These are phyloP conservation scores for Saturnia pavonia DNA, from an alignment of 2,888 invertebrate species.

Conservation along the genomic window DNA sequence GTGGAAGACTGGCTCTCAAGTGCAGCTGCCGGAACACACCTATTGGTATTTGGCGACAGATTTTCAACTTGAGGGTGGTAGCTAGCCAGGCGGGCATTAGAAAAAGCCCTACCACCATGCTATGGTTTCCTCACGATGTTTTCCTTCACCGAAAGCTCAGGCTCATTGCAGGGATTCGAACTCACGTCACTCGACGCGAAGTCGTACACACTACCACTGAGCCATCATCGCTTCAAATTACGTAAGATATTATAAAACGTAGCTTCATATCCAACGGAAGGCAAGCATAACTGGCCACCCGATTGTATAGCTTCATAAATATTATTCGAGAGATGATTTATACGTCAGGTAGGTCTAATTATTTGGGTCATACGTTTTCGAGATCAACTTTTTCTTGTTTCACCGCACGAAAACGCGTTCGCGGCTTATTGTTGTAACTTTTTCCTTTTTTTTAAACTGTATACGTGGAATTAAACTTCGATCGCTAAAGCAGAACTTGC, in stretches of 20 bases:
- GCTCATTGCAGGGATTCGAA: too few relatives aligned
- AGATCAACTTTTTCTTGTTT: constrained; percentile 57
- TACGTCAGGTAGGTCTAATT: constrained; percentile 67
- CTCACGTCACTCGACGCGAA: too few relatives aligned
- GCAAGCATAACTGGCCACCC: constrained; percentile 53
- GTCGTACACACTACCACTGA: too few relatives aligned
- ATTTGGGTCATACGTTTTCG: constrained; percentile 66
- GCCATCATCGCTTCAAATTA: too few relatives aligned
- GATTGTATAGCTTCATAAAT: constrained; percentile 66
- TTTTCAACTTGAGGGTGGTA: too few relatives aligned
- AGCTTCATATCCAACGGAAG: constrained; percentile 29
- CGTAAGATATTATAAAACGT: constrained; percentile 23
- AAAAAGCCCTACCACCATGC: too few relatives aligned
- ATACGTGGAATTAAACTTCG: constrained; percentile 18
- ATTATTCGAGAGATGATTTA: constrained; percentile 71
- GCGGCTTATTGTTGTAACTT: constrained; percentile 40
- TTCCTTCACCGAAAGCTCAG: too few relatives aligned
- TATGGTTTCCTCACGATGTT: too few relatives aligned
- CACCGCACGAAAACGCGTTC: constrained; percentile 26
- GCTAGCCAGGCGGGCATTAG: too few relatives aligned
- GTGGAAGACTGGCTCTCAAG: too few relatives aligned
- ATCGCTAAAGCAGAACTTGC: constrained; percentile 15
- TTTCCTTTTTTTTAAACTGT: constrained; percentile 19
- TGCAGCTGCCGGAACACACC: too few relatives aligned
- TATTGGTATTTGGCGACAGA: too few relatives aligned